phyloP scores from a whole-genome alignment of 2,888 invertebrate species.

The Antitype chi region DNA sequence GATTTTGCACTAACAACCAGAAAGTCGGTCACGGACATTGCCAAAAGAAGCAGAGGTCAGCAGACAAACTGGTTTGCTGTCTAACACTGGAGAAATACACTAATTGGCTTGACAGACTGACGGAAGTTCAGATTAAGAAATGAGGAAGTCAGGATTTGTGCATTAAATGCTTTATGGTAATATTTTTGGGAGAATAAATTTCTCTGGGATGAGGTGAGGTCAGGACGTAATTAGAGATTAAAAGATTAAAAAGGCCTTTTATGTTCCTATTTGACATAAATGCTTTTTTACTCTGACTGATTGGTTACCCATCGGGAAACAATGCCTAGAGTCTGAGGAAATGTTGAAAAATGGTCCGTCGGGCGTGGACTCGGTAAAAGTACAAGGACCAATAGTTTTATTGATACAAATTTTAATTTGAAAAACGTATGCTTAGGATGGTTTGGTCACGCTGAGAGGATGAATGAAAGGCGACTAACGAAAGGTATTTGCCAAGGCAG shows the following conservation, averaged over 20 bases:
- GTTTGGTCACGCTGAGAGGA: too few relatives aligned
- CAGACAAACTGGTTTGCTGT: constrained; percentile 43
- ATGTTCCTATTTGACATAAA: too few relatives aligned
- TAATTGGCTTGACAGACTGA: constrained; percentile 3
- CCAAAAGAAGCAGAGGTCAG: constrained; percentile 39
- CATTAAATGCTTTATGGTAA: constrained; percentile 11
- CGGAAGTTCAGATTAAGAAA: constrained; percentile 39
- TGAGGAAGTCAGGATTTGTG: constrained; percentile 32
- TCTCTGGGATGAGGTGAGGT: not conserved
- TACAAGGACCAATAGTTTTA: not conserved
- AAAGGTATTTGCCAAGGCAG: too few relatives aligned
- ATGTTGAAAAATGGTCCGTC: not conserved
- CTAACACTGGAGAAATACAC: constrained; percentile 14
- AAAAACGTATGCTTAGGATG: not conserved
- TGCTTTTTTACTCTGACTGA: not conserved
- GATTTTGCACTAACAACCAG: constrained; percentile 7
- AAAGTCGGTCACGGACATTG: constrained; percentile 54
- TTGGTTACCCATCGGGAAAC: not conserved
- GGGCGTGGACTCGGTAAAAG: not conserved
- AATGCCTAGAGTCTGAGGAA: not conserved
- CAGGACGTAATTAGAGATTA: too few relatives aligned
- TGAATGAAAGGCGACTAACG: too few relatives aligned
- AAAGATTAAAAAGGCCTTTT: not conserved
- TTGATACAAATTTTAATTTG: not conserved
- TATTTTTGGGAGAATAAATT: constrained; percentile 10